These are phyloP conservation scores for Trichacis sp. DNA, from an alignment of 2,888 invertebrate species.

Conservation along the genomic window DNA sequence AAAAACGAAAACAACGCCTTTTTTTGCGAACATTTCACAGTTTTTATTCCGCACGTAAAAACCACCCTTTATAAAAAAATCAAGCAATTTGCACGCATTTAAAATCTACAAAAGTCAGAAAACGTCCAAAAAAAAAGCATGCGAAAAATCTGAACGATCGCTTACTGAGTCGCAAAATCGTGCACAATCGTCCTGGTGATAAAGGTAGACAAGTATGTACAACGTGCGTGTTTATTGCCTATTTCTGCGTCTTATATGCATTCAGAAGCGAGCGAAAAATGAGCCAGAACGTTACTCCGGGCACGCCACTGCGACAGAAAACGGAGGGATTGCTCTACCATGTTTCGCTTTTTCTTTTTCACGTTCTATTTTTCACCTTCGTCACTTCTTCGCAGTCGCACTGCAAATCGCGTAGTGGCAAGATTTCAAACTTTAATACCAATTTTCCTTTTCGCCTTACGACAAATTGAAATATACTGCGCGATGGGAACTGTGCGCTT, in stretches of 20 bases:
- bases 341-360: conserved; percentile 23
- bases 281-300: conserved; percentile 34
- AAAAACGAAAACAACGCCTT: too few relatives aligned
- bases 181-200: conserved; percentile 23
- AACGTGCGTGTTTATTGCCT: conserved; percentile 42
- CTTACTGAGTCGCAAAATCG: conserved; percentile 21
- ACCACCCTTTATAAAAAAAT: too few relatives aligned
- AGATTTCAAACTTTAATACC: conserved; percentile 29
- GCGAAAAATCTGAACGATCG: neutral
- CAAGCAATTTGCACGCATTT: too few relatives aligned
- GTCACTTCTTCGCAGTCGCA: conserved; percentile 33
- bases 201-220: conserved; percentile 17
- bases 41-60: too few relatives aligned
- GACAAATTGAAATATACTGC: conserved; percentile 25
- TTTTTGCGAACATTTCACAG: too few relatives aligned
- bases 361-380: conserved; percentile 31
- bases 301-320: conserved; percentile 38
- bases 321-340: conserved; percentile 33
- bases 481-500: conserved; percentile 28
- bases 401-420: conserved; percentile 17
- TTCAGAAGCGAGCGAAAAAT: conserved; percentile 32
- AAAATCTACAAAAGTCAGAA: too few relatives aligned
- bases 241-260: conserved; percentile 41
- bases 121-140: neutral
- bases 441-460: conserved; percentile 28